Evolutionary conservation across 2,113 vertebrate species (phyloP).

Genomic region (Gobius niger): DNA sequence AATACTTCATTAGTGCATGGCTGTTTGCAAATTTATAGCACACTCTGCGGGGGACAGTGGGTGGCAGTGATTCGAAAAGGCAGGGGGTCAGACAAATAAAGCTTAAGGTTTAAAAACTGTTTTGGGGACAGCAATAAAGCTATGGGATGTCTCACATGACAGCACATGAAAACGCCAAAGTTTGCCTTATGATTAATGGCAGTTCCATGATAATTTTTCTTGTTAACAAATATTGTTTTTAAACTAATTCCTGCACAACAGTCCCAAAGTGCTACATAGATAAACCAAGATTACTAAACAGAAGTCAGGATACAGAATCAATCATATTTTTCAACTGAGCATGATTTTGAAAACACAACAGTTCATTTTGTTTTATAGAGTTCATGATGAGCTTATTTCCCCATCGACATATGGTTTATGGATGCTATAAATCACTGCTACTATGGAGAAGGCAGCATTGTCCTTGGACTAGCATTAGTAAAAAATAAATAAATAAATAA

Average conservation of each 20-base stretch:
- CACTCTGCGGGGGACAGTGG: slow-evolving; percentile 37
- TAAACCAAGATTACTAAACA: background rate
- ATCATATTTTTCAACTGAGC: slow-evolving; percentile 13
- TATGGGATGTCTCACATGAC: slow-evolving; percentile 40
- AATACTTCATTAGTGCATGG: slow-evolving; percentile 6
- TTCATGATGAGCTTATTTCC: too few relatives aligned
- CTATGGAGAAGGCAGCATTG: too few relatives aligned
- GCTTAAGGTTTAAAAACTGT: slow-evolving; percentile 45
- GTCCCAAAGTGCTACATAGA: slow-evolving; percentile 4
- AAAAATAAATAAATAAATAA: too few relatives aligned
- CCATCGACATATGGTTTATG: too few relatives aligned
- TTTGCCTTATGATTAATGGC: background rate
- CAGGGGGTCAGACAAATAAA: slow-evolving; percentile 47
- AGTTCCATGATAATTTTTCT: background rate
- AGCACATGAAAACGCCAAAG: slow-evolving; percentile 31
- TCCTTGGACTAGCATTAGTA: too few relatives aligned
- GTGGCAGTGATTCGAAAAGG: slow-evolving; percentile 34
- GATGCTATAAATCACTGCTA: too few relatives aligned
- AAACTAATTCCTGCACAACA: background rate
- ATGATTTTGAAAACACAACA: too few relatives aligned
- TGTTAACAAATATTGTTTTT: background rate
- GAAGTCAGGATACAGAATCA: slow-evolving; percentile 14
- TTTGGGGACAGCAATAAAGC: slow-evolving; percentile 42
- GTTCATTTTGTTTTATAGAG: too few relatives aligned
- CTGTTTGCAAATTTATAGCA: slow-evolving; percentile 40